Evolutionary conservation across 2,888 invertebrate genomes (phyloP).

Genomic region (Drosophila cyrtoloma): DNA sequence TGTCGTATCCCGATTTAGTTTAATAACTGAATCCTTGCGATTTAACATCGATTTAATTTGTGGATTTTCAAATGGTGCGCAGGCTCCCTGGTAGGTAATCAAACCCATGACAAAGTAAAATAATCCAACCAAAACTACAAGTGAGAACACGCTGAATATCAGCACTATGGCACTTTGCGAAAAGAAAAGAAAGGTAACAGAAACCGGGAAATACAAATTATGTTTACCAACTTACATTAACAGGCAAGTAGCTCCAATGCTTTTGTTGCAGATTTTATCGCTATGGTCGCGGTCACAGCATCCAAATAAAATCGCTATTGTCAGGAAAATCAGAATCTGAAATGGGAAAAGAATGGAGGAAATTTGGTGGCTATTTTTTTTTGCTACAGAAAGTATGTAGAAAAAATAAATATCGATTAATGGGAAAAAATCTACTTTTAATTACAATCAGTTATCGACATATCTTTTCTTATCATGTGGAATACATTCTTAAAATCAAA

Average conservation of each 20-base stretch:
- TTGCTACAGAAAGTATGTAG: neutral
- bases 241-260: neutral
- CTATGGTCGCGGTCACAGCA: neutral
- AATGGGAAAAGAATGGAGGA: neutral
- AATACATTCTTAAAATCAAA: neutral
- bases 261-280: neutral
- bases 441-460: neutral
- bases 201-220: neutral
- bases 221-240: neutral
- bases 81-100: neutral
- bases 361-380: neutral
- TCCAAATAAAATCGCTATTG: neutral
- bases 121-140: conserved; percentile 3
- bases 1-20: neutral
- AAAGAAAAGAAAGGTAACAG: neutral
- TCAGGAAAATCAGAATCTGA: conserved; percentile 1
- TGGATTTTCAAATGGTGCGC: neutral
- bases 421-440: neutral
- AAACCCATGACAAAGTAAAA: neutral
- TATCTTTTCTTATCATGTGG: neutral
- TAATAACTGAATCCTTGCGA: neutral
- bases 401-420: neutral
- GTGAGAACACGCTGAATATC: conserved; percentile 4
- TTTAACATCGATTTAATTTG: neutral
- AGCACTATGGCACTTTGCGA: neutral